These are phyloP conservation scores for Stictocephala bisonia DNA, from an alignment of 2,888 invertebrate species.

Conservation along the genomic window DNA sequence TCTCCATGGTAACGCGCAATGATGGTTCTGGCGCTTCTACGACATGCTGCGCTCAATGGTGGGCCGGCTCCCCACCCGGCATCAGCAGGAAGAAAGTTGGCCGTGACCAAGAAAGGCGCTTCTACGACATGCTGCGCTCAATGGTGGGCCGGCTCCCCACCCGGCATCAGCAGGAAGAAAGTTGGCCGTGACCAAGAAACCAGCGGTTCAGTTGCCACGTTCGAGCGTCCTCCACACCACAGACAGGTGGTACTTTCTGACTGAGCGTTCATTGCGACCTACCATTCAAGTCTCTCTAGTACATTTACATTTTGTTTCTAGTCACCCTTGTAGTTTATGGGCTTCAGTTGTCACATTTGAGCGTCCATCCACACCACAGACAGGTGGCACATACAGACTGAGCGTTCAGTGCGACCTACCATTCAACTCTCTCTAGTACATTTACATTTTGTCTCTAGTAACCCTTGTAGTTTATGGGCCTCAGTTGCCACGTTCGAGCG, in stretches of 20 bases:
- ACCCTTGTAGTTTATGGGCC: no score
- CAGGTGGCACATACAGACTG: neutral
- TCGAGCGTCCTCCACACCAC: neutral
- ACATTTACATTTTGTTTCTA: no score
- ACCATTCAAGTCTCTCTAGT: conserved; percentile 32
- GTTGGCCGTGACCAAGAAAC: conserved; percentile 46
- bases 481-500: conserved; percentile 7
- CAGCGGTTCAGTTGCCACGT: conserved; percentile 21
- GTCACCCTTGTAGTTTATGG: no score
- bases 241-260: neutral
- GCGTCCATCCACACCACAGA: neutral
- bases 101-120: neutral
- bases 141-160: neutral
- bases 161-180: conserved; percentile 38
- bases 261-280: neutral
- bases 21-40: no score
- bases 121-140: no score
- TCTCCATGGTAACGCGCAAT: neutral
- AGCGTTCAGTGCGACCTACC: neutral
- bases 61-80: neutral
- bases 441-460: no score
- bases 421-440: conserved; percentile 38
- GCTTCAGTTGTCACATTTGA: conserved; percentile 4
- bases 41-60: neutral
- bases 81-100: conserved; percentile 43